Percentiles rank a stretch among this genome's conserved stretches.
These are phyloP conservation scores for Brotula barbata DNA, from an alignment of 2,797 vertebrate genomes.

Conservation along the genomic window DNA sequence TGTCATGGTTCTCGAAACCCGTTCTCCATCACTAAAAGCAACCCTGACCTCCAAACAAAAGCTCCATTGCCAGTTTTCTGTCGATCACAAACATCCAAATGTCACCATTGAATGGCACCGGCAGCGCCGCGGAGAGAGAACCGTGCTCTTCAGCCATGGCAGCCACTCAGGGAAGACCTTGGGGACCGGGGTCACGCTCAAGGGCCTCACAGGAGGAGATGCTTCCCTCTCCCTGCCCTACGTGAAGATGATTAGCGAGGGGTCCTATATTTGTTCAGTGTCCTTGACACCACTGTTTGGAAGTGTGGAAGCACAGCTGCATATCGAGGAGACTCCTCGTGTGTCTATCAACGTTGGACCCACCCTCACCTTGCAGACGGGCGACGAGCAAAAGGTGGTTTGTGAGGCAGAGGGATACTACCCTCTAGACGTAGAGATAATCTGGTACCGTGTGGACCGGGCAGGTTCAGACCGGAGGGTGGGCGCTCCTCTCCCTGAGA, in stretches of 20 bases:
- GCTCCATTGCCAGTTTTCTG: too few species aligned
- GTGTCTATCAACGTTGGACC: constrained; percentile 71
- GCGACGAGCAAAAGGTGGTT: constrained; percentile 71
- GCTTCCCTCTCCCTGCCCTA: constrained; percentile 68
- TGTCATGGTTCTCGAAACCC: too few species aligned
- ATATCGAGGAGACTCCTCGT: constrained; percentile 72
- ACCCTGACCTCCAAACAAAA: too few species aligned
- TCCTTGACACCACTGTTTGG: constrained; percentile 63
- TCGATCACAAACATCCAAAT: too few species aligned
- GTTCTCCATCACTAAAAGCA: too few species aligned
- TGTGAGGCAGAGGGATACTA: constrained; percentile 75
- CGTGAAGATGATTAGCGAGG: constrained; percentile 65
- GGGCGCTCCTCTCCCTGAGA: constrained; percentile 64
- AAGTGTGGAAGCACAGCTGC: constrained; percentile 64
- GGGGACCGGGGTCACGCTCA: constrained; percentile 54
- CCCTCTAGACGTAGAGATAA: constrained; percentile 78
- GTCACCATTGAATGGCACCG: too few species aligned
- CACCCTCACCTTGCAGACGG: constrained; percentile 61
- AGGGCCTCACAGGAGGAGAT: constrained; percentile 64
- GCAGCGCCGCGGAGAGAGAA: too few species aligned
- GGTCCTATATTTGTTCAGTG: constrained; percentile 72
- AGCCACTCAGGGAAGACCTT: constrained; percentile 21
- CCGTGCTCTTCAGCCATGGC: too few species aligned
- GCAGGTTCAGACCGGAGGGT: constrained; percentile 39
- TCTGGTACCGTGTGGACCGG: constrained; percentile 69